These are phyloP conservation scores for Corapipo altera DNA, from an alignment of 2,113 vertebrate genomes.

Conservation along the genomic window DNA sequence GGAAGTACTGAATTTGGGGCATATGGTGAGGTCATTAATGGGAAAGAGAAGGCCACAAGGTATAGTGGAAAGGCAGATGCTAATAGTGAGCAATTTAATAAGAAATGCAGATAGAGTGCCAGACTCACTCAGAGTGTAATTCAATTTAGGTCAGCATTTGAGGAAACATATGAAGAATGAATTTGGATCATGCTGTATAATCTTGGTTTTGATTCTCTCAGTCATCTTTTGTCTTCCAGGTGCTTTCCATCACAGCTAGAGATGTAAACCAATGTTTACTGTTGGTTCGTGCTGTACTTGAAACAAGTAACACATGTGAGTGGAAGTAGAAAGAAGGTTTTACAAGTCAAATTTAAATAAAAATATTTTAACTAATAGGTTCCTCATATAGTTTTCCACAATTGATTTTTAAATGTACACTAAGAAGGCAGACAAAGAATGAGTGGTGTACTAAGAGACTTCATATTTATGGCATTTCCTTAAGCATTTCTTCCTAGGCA, in stretches of 20 bases:
- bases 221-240: conserved; percentile 12
- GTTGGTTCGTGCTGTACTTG: background rate
- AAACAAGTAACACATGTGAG: background rate
- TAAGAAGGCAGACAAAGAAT: background rate
- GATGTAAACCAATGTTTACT: conserved; percentile 10
- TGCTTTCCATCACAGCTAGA: conserved; percentile 25
- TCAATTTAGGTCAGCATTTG: conserved; percentile 28
- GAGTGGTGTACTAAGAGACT: background rate
- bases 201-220: background rate
- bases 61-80: conserved; percentile 53
- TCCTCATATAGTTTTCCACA: background rate
- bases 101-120: conserved; percentile 40
- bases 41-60: conserved; percentile 19
- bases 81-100: conserved; percentile 52
- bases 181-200: background rate
- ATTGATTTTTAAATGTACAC: background rate
- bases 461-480: background rate
- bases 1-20: background rate
- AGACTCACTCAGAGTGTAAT: conserved; percentile 14
- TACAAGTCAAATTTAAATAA: background rate
- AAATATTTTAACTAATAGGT: background rate
- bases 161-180: conserved; percentile 48
- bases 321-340: background rate
- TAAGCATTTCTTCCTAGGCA: background rate
- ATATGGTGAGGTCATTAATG: conserved; percentile 49